Conservation (phyloP, 2,888 invertebrate genomes). For the Conops quadrifasciatus region DNA sequence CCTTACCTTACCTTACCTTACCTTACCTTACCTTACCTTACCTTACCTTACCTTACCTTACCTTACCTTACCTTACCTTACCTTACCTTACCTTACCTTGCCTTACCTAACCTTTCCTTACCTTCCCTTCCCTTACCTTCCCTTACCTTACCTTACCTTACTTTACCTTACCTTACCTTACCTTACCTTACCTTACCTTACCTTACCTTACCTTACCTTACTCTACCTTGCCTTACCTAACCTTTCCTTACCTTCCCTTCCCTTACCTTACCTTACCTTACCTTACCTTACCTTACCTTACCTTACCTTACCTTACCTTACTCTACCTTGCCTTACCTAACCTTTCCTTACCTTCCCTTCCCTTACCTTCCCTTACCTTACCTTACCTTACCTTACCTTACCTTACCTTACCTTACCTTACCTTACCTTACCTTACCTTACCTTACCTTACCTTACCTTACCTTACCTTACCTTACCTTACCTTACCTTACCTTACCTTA, state of each 20-base stretch:
- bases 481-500: slow-evolving; percentile 11
- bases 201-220: background rate
- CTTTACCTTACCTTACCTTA: background rate
- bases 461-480: slow-evolving; percentile 2
- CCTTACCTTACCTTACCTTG: slow-evolving; percentile 2
- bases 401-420: background rate
- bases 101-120: background rate
- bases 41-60: slow-evolving; percentile 2
- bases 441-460: background rate
- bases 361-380: background rate
- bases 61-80: slow-evolving; percentile 1
- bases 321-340: background rate
- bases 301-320: slow-evolving; percentile 3
- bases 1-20: background rate
- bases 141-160: background rate
- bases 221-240: background rate
- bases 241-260: background rate
- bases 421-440: background rate
- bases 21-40: background rate
- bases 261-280: slow-evolving; percentile 3
- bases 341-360: background rate
- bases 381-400: background rate
- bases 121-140: background rate
- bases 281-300: slow-evolving; percentile 10
- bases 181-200: background rate